Evolutionary conservation across 1,140 invertebrate genomes (phyloP).

Genomic region (Arion vulgaris): DNA sequence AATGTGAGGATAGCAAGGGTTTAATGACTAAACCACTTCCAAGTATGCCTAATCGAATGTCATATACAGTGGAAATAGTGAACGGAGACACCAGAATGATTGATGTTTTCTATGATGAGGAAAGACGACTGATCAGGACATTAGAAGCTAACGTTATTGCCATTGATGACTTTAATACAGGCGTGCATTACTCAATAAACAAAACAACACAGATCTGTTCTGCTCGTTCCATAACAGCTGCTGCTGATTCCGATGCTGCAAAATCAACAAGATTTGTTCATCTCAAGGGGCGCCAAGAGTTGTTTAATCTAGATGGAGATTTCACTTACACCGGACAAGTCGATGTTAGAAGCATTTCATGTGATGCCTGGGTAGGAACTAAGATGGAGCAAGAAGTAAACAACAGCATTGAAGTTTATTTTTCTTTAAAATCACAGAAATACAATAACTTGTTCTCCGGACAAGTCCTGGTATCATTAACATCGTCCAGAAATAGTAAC

Average conservation of each 20-base stretch:
- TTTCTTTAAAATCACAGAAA: background rate
- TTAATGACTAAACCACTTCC: background rate
- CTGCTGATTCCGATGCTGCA: background rate
- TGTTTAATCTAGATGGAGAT: background rate
- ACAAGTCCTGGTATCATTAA: background rate
- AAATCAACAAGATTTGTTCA: background rate
- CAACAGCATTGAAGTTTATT: background rate
- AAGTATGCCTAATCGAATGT: background rate
- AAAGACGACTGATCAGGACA: background rate
- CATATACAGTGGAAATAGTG: conserved; percentile 4
- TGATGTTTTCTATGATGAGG: background rate
- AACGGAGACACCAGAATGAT: background rate
- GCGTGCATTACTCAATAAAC: background rate
- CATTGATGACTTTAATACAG: conserved; percentile 11
- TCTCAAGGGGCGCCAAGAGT: background rate
- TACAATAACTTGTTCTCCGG: background rate
- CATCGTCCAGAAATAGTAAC: background rate
- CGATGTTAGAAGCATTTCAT: background rate
- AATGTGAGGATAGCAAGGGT: background rate
- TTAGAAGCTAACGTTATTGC: background rate
- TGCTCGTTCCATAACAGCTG: background rate
- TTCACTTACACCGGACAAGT: conserved; percentile 2
- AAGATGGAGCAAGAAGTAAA: background rate
- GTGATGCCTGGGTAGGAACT: background rate
- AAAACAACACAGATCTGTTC: background rate